phyloP scores from a whole-genome alignment of 2,888 invertebrate genomes.

The Drosophila siamana region DNA sequence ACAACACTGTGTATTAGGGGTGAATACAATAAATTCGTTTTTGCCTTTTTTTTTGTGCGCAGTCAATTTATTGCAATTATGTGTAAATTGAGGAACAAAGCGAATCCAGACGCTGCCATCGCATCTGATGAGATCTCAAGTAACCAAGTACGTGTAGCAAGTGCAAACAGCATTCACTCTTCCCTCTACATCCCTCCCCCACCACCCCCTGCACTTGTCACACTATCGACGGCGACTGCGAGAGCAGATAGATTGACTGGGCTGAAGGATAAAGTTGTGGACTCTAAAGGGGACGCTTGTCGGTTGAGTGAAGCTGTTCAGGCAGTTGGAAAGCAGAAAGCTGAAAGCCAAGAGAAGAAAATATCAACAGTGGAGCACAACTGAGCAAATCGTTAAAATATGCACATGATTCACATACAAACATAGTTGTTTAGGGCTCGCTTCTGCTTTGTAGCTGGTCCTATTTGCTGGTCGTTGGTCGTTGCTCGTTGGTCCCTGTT shows the following conservation, averaged over 20 bases:
- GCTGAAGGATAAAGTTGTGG: neutral
- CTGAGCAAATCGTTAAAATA: conserved; percentile 63
- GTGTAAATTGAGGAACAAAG: conserved; percentile 79
- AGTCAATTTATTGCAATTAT: conserved; percentile 79
- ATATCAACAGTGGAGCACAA: conserved; percentile 10
- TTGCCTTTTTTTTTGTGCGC: conserved; percentile 6
- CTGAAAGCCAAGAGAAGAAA: conserved; percentile 12
- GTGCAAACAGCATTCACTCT: conserved; percentile 21
- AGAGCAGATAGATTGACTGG: neutral
- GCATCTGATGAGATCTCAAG: conserved; percentile 46
- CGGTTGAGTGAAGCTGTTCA: conserved; percentile 28
- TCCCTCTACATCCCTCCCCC: neutral
- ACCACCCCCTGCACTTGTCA: conserved; percentile 31
- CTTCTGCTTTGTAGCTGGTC: neutral
- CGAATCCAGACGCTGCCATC: conserved; percentile 53
- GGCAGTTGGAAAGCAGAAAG: conserved; percentile 9
- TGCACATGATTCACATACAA: conserved; percentile 69
- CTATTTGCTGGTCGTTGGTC: neutral
- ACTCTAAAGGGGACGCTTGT: conserved; percentile 27
- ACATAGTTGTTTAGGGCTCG: conserved; percentile 15
- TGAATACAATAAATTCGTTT: conserved; percentile 9
- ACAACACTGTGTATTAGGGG: neutral
- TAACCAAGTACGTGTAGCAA: conserved; percentile 28
- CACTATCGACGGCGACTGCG: neutral
- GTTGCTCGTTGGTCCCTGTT: conserved; percentile 10